A percentile compares a stretch with the other conserved stretches of the same genome.
Conservation (phyloP, 2,888 invertebrate genomes). For the Tromatobia lineatoria region DNA sequence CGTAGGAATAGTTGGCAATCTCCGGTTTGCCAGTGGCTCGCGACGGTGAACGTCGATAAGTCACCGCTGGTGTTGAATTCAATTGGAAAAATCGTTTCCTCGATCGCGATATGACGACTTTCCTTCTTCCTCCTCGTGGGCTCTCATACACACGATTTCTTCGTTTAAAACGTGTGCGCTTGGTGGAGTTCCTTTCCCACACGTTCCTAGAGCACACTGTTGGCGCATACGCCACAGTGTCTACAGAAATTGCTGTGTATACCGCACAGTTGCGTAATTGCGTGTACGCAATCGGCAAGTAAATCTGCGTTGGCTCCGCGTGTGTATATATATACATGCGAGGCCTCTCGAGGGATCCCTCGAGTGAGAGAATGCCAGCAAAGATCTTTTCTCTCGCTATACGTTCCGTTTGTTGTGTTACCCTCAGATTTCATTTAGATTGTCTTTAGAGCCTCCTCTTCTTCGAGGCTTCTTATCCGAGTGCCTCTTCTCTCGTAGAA, state of each 20-base stretch:
- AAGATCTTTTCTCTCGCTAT: conserved; percentile 31
- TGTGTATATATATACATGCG: conserved; percentile 2
- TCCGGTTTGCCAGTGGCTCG: neutral
- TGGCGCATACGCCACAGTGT: conserved; percentile 20
- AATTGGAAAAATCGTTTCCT: conserved; percentile 26
- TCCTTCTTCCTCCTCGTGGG: conserved; percentile 43
- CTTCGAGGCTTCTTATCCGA: conserved; percentile 13
- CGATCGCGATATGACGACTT: conserved; percentile 65
- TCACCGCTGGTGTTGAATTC: conserved; percentile 42
- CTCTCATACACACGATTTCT: conserved; percentile 28
- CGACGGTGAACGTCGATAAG: conserved; percentile 47
- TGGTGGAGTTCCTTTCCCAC: conserved; percentile 61
- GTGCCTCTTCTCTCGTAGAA: neutral
- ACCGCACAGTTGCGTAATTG: conserved; percentile 72
- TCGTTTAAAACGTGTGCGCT: conserved; percentile 48
- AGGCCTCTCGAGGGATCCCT: conserved; percentile 39
- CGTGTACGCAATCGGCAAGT: conserved; percentile 72
- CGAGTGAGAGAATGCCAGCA: conserved; percentile 24
- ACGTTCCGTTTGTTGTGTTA: conserved; percentile 64
- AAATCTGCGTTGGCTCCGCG: conserved; percentile 69
- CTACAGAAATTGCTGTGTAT: conserved; percentile 31
- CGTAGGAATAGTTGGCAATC: neutral
- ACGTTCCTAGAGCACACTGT: conserved; percentile 43
- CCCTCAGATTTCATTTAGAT: conserved; percentile 71
- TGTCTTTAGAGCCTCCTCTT: conserved; percentile 32